Evolutionary conservation across 1,140 invertebrate species (phyloP).

Genomic region (Bactericera cockerelli): DNA sequence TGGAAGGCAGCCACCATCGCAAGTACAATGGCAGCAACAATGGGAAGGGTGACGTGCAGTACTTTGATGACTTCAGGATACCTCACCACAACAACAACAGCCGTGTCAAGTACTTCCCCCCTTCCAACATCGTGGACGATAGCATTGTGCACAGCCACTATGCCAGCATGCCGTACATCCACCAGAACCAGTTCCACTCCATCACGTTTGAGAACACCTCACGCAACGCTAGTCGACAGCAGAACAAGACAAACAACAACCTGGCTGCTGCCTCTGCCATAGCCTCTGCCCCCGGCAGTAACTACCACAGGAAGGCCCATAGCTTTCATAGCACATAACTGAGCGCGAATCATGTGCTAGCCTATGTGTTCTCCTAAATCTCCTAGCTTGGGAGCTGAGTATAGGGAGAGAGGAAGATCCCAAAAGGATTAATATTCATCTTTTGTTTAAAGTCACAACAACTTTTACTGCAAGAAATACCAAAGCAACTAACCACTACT

Average conservation of each 20-base stretch:
- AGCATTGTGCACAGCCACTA: background rate
- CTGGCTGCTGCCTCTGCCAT: too few species aligned
- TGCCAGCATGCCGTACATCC: background rate
- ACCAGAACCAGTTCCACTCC: background rate
- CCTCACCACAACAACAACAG: background rate
- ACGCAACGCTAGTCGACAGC: background rate
- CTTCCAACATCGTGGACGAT: background rate
- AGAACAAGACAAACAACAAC: background rate
- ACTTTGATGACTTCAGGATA: background rate
- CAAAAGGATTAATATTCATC: too few species aligned
- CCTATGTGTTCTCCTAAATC: too few species aligned
- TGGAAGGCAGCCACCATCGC: background rate
- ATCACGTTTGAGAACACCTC: background rate
- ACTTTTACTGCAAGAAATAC: too few species aligned
- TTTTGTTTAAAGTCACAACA: too few species aligned
- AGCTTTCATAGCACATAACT: constrained; percentile 3
- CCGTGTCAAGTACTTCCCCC: background rate
- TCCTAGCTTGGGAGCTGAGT: too few species aligned
- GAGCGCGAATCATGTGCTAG: too few species aligned
- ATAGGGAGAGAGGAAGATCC: too few species aligned
- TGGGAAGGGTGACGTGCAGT: background rate
- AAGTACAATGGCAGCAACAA: background rate
- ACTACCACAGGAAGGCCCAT: background rate
- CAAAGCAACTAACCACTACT: too few species aligned
- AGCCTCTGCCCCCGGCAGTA: background rate